Evolutionary conservation across 2,888 invertebrate species (phyloP).

Genomic region (Amphiduros pacificus): DNA sequence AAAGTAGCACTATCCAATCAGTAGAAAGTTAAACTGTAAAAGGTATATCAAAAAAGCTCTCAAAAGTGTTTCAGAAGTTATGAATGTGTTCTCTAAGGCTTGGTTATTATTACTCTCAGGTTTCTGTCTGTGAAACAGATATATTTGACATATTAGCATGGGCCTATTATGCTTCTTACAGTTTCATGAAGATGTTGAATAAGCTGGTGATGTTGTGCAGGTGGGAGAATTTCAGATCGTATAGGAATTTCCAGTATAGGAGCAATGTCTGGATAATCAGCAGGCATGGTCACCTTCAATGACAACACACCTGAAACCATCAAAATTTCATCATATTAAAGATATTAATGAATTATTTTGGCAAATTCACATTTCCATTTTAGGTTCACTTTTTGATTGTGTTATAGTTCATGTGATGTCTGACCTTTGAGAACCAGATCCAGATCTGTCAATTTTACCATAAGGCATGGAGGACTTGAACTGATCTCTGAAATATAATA

Average conservation of each 20-base stretch:
- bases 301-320: constrained; percentile 3
- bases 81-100: too few relatives aligned
- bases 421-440: constrained; percentile 1
- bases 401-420: too few relatives aligned
- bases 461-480: background rate
- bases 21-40: too few relatives aligned
- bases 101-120: too few relatives aligned
- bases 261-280: background rate
- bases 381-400: too few relatives aligned
- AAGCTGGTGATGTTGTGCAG: background rate
- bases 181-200: background rate
- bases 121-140: too few relatives aligned
- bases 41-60: too few relatives aligned
- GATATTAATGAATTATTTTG: background rate
- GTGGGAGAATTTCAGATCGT: background rate
- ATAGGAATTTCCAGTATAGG: constrained; percentile 5
- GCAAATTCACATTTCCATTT: too few relatives aligned
- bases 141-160: too few relatives aligned
- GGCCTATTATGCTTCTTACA: background rate
- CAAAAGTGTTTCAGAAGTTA: background rate
- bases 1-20: too few relatives aligned
- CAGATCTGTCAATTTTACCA: background rate
- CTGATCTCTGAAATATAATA: background rate
- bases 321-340: background rate
- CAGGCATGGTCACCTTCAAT: constrained; percentile 8